Base-by-base conservation (phyloP, 2,113 vertebrate species). In the Elephantulus edwardii region DNA sequence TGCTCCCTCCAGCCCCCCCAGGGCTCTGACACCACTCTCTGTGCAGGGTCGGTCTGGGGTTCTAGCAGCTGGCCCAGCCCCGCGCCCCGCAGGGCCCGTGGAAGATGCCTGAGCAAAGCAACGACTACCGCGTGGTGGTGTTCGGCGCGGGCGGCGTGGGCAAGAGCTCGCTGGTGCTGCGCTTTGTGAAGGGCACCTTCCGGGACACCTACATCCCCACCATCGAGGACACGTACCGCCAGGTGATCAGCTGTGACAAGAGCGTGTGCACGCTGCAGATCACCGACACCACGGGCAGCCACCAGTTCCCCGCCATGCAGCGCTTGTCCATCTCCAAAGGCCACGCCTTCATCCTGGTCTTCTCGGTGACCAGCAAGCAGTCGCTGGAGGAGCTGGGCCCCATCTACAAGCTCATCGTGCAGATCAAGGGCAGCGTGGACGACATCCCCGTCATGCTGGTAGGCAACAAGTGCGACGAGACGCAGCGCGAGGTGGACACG, bases 241-340 rank as follows among this genome's bases (percentile, higher is more conserved):
- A 99, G 97, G 99, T 99, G 95, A 99, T 99, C 98, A 99, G 99
- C 98, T 99, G 99, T 0, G 99, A 99, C 95, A 99, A 99, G 97
- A 99, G 99, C 72, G 98, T 99, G 94, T 99, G 99, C 97, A 99
- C 99, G 0, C 98, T 99, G 87, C 99, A 99, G 97, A 99, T 99
- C 98, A 99, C 99, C 2, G 99, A 99, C 98, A 99, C 99, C 94
- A 99, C 99, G 0, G 99, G 99, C 93, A 99, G 99, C 96, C 99
- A 99, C 97, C 99, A 99, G 98, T 99, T 99, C 97, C 99, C 99
- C 0, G 99, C 99, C 97, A 99, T 99, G 99, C 99, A 99, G 97
- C 98, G 99, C 28, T 98, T 99, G 35, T 99, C 99, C 97, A 99
- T 99, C 97, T 99, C 99, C 95, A 99, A 99, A 96, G 99, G 99